Evolutionary conservation across 2,113 vertebrate species (phyloP).

Genomic region (Salvator merianae): DNA sequence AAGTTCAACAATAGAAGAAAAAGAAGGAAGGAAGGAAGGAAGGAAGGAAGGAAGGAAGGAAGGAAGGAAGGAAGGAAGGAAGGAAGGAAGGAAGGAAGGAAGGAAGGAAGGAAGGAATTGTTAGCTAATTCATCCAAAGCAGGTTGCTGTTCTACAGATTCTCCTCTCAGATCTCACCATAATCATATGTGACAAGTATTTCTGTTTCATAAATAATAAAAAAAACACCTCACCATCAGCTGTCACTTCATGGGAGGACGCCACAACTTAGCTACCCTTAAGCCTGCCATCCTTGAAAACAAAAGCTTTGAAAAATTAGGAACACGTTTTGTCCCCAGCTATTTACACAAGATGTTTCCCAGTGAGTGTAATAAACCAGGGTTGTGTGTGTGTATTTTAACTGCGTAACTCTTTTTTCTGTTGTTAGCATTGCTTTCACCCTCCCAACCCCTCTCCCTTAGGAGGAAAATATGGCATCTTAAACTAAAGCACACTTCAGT

Average conservation of each 20-base stretch:
- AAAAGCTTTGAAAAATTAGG: constrained; percentile 76
- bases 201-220: constrained; percentile 72
- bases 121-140: constrained; percentile 52
- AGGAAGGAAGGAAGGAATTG: constrained; percentile 28
- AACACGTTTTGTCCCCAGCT: constrained; percentile 69
- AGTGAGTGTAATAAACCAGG: constrained; percentile 67
- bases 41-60: no score
- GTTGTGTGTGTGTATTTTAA: constrained; percentile 45
- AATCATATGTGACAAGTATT: constrained; percentile 51
- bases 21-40: no score
- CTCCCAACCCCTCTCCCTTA: constrained; percentile 50
- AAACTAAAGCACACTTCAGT: constrained; percentile 83
- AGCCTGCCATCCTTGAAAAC: constrained; percentile 67
- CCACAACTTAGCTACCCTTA: constrained; percentile 69
- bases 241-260: constrained; percentile 61
- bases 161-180: constrained; percentile 62
- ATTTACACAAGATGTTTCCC: constrained; percentile 64
- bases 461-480: constrained; percentile 70
- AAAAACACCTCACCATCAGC: constrained; percentile 31
- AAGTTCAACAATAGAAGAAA: no score
- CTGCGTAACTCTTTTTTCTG: constrained; percentile 65
- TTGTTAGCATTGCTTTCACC: background rate
- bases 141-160: constrained; percentile 50
- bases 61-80: no score
- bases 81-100: no score